These are phyloP conservation scores for Salarias fasciatus DNA, from an alignment of 2,797 vertebrate species.

Conservation along the genomic window DNA sequence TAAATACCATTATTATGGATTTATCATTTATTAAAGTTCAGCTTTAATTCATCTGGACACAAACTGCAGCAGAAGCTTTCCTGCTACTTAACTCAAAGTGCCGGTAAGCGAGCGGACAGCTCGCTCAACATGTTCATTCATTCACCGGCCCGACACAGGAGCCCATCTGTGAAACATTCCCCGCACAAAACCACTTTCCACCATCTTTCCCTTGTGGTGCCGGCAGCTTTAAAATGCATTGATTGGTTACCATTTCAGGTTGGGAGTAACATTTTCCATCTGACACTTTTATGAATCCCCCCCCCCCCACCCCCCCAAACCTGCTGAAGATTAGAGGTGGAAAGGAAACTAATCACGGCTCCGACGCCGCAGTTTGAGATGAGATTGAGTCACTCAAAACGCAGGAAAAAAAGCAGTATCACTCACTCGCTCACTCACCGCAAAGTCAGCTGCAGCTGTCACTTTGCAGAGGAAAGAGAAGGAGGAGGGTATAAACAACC, in stretches of 20 bases:
- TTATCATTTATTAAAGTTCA: not conserved
- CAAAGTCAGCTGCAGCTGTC: slow-evolving; percentile 49
- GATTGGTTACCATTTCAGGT: slow-evolving; percentile 62
- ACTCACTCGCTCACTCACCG: slow-evolving; percentile 18
- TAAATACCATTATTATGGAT: not conserved
- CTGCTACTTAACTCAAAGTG: slow-evolving; percentile 21
- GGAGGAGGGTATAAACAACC: slow-evolving; percentile 12
- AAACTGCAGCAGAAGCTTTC: slow-evolving; percentile 33
- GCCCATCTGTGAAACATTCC: slow-evolving; percentile 67
- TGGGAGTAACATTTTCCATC: slow-evolving; percentile 59
- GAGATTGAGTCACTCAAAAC: slow-evolving; percentile 45
- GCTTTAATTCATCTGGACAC: slow-evolving; percentile 4
- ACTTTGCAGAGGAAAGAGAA: slow-evolving; percentile 22
- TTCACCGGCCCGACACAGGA: slow-evolving; percentile 22
- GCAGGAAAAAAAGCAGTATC: slow-evolving; percentile 18
- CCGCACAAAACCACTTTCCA: slow-evolving; percentile 55
- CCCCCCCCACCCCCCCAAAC: slow-evolving; percentile 57
- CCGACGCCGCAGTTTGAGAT: slow-evolving; percentile 63
- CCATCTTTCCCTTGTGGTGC: slow-evolving; percentile 46
- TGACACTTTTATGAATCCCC: slow-evolving; percentile 56
- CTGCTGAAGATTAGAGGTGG: slow-evolving; percentile 71
- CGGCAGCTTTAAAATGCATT: slow-evolving; percentile 53
- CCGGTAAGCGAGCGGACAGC: slow-evolving; percentile 26
- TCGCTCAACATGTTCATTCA: slow-evolving; percentile 43
- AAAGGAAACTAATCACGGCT: slow-evolving; percentile 68